Evolutionary conservation across 2,888 invertebrate species (phyloP).

Genomic region (Catonia carolina): DNA sequence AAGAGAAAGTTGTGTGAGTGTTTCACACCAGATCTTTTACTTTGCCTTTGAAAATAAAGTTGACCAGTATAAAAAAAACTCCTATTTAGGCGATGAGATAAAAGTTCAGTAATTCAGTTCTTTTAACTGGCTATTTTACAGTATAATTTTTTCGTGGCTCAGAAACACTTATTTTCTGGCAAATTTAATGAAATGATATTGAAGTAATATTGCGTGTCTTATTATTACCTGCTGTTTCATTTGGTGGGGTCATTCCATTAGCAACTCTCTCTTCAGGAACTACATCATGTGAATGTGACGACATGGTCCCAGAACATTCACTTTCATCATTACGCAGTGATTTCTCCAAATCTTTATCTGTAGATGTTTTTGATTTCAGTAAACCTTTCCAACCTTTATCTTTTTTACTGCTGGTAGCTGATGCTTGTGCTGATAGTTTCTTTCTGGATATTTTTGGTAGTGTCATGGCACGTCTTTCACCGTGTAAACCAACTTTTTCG

Average conservation of each 20-base stretch:
- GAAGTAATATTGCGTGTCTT: neutral
- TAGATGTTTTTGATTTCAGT: constrained; percentile 18
- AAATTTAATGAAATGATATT: too few species aligned
- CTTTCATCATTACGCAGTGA: constrained; percentile 14
- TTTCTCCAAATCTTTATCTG: constrained; percentile 13
- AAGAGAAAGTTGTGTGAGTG: too few species aligned
- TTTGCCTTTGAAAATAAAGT: too few species aligned
- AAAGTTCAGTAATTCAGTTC: too few species aligned
- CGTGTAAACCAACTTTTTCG: constrained; percentile 13
- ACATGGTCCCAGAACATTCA: constrained; percentile 5
- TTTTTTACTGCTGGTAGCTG: constrained; percentile 10
- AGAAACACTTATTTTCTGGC: too few species aligned
- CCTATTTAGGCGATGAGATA: too few species aligned
- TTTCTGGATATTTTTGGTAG: constrained; percentile 22
- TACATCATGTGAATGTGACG: neutral
- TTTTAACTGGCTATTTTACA: too few species aligned
- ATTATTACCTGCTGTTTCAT: constrained; percentile 18
- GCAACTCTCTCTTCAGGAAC: constrained; percentile 17
- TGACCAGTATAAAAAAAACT: too few species aligned
- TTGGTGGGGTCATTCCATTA: constrained; percentile 24
- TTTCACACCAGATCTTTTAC: too few species aligned
- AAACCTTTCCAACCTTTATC: constrained; percentile 24
- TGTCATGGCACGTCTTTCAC: constrained; percentile 23
- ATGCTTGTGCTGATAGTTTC: constrained; percentile 14
- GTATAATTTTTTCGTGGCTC: too few species aligned